Evolutionary conservation across 2,113 vertebrate genomes (phyloP).

Genomic region (Phylloscopus trochilus): DNA sequence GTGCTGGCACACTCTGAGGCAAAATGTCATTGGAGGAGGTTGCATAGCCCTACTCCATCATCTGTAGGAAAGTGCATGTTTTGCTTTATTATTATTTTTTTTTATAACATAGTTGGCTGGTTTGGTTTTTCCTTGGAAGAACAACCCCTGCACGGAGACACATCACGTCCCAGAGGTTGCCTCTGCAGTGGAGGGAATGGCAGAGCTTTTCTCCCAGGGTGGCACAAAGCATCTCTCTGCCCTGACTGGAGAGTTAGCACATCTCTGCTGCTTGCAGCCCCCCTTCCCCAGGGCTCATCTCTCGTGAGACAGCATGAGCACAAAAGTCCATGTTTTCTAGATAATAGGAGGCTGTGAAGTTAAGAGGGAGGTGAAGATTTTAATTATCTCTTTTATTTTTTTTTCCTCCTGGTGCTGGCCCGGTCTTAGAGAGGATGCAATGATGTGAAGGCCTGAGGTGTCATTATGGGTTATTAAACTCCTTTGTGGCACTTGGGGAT

Average conservation of each 20-base stretch:
- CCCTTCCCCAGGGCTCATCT: not conserved
- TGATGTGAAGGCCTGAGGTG: not conserved
- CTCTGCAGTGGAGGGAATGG: not conserved
- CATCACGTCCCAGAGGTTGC: not conserved
- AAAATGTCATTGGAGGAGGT: not conserved
- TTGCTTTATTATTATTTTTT: not conserved
- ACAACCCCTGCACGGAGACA: accelerated
- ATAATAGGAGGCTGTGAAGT: not conserved
- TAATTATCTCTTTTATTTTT: not conserved
- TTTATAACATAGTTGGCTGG: accelerated
- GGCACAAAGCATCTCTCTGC: not conserved
- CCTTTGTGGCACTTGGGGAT: not conserved
- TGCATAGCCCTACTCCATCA: not conserved
- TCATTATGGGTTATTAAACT: conserved; percentile 69
- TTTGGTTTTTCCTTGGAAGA: not conserved
- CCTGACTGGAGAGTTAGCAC: not conserved
- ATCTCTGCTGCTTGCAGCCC: not conserved
- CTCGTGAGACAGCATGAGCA: not conserved
- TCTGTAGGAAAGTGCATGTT: not conserved
- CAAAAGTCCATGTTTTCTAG: not conserved
- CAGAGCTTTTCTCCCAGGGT: not conserved
- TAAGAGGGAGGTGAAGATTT: not conserved
- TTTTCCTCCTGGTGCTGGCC: not conserved
- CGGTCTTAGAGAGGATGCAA: not conserved
- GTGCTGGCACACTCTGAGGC: not conserved